A percentile compares a stretch with the other conserved stretches of the same genome.
Evolutionary conservation across 2,797 vertebrate species (phyloP).

Genomic region (Bovichtus variegatus): DNA sequence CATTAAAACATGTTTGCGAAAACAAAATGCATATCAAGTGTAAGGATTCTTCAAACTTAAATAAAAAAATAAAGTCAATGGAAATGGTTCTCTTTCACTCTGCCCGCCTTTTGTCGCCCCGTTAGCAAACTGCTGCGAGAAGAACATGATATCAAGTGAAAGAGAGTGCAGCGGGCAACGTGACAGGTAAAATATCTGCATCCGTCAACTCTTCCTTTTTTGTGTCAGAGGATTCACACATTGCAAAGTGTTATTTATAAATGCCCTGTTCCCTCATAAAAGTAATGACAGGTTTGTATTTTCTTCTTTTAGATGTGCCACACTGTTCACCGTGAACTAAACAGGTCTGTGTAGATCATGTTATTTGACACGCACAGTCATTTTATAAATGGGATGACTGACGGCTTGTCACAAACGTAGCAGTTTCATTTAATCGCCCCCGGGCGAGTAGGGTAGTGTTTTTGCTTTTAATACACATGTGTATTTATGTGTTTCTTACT

Average conservation of each 20-base stretch:
- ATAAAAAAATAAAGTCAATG: constrained; percentile 37
- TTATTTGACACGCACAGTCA: constrained; percentile 46
- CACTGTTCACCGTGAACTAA: constrained; percentile 40
- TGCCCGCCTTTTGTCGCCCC: constrained; percentile 53
- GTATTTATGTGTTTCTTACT: too few species aligned
- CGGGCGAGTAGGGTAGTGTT: background rate
- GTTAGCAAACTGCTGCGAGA: constrained; percentile 50
- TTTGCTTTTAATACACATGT: background rate
- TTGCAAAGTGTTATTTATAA: constrained; percentile 63
- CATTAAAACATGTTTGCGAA: constrained; percentile 53
- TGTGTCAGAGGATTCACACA: constrained; percentile 43
- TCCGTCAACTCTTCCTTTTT: constrained; percentile 43
- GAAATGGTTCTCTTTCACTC: constrained; percentile 14
- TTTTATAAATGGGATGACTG: background rate
- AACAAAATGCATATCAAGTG: constrained; percentile 38
- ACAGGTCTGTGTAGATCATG: constrained; percentile 32
- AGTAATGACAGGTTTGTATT: constrained; percentile 40
- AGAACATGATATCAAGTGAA: constrained; percentile 54
- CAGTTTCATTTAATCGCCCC: background rate
- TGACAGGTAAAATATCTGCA: constrained; percentile 55
- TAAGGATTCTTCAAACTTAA: too few species aligned
- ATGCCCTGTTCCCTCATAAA: constrained; percentile 47
- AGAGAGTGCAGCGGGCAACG: constrained; percentile 45
- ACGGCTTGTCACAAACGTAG: constrained; percentile 10
- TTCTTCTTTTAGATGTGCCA: constrained; percentile 37